Evolutionary conservation across 2,888 invertebrate genomes (phyloP), one percentile per base, ranked within the genome.

Genomic region (Nycteola revayana): DNA sequence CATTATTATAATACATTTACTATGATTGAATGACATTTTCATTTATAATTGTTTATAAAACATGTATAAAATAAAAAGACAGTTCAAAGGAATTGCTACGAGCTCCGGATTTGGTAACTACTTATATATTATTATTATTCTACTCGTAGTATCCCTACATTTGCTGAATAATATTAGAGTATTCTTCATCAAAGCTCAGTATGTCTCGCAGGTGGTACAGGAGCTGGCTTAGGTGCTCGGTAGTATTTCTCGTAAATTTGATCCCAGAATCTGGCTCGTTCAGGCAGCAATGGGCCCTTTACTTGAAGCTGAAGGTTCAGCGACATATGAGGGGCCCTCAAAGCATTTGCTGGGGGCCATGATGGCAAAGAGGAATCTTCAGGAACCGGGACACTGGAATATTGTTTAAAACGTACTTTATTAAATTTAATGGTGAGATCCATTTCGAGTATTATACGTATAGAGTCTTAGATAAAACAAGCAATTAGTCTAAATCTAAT

Each of bases 231-330:
- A 2, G 21, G 21, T 21, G 7, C 21, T 2, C n/a, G 7, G n/a
- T 21, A 21, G 10, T 58, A 36, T 25, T 54, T 42, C 8, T 37
- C 22, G 23, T 66, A 66, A 8, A 66, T 49, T 3, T 36, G 20
- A 10, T 63, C 53, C 66, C 63, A 66, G 10, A 66, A 49, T 1
- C 10, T 21, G 1, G 34, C 31, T 10, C 59, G 37, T 9, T 45
- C 32, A 5, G 49, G 32, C 3, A 51, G 24, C 4, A 51, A 36
- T 1, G 38, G 23, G 1, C 26, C 35, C 7, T 36, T 45, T 8
- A 60, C 20, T 26, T 51, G 36, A n/a, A 60, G 7, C 1, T 38
- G 42, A 1, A 28, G 39, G 7, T 48, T 41, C 8, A 66, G 25
- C 1, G 49, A 52, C 61, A 63, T 59, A 31, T 62, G 44, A 0